phyloP scores from a whole-genome alignment of 1,140 invertebrate species.

The Ptiloglossa arizonensis region DNA sequence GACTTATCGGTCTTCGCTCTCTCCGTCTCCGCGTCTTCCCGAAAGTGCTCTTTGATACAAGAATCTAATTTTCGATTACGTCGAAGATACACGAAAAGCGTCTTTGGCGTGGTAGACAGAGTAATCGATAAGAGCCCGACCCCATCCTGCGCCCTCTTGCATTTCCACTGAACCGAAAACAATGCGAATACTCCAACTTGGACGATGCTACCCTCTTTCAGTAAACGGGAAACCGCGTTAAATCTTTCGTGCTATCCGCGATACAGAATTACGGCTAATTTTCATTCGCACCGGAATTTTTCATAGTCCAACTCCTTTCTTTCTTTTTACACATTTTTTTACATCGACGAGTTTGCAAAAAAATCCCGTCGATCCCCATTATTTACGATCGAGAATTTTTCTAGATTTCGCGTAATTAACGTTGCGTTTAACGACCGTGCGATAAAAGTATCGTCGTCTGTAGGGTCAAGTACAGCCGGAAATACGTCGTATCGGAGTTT shows the following conservation, averaged over 20 bases:
- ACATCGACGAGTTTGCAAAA: too few species aligned
- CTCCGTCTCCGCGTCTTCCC: background rate
- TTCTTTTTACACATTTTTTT: too few species aligned
- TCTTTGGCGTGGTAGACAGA: constrained; percentile 52
- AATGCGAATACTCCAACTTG: constrained; percentile 44
- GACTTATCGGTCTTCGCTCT: background rate
- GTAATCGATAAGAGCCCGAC: constrained; percentile 65
- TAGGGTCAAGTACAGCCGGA: background rate
- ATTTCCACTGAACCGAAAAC: constrained; percentile 64
- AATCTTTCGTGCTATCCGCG: background rate
- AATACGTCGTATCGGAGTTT: constrained; percentile 23
- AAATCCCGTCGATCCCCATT: too few species aligned
- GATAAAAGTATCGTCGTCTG: background rate
- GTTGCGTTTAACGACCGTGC: background rate
- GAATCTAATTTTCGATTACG: constrained; percentile 54
- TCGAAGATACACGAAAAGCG: constrained; percentile 61
- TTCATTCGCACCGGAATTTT: too few species aligned
- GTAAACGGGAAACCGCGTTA: constrained; percentile 33
- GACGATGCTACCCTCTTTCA: constrained; percentile 38
- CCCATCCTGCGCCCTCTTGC: constrained; percentile 50
- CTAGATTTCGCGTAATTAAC: too few species aligned
- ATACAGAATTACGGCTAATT: background rate
- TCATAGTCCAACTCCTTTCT: too few species aligned
- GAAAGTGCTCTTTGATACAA: constrained; percentile 18
- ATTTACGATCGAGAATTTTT: too few species aligned